Evolutionary conservation across 2,113 vertebrate species (phyloP).

Genomic region (Urocitellus parryii): DNA sequence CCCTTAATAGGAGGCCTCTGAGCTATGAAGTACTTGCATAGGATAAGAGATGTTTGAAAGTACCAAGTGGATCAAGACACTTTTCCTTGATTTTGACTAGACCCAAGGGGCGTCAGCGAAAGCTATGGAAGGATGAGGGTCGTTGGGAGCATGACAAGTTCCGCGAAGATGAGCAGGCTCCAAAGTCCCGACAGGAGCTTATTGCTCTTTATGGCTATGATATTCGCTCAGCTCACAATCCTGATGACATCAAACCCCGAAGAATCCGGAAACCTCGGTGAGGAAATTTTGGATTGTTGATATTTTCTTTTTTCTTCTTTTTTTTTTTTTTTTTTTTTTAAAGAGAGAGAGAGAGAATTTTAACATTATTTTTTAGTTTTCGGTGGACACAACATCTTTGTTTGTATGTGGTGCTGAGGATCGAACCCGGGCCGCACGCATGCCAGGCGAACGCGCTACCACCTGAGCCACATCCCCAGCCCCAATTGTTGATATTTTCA

Average conservation of each 20-base stretch:
- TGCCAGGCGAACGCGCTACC: too few species aligned
- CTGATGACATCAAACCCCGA: conserved; percentile 90
- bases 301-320: too few species aligned
- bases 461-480: too few species aligned
- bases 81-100: conserved; percentile 83
- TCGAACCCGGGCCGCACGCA: too few species aligned
- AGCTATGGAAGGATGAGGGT: conserved; percentile 98
- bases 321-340: too few species aligned
- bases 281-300: conserved; percentile 30
- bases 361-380: too few species aligned
- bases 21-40: neutral
- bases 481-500: neutral
- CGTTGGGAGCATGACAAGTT: conserved; percentile 98
- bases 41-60: conserved; percentile 22
- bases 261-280: conserved; percentile 94
- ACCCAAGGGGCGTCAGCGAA: conserved; percentile 96
- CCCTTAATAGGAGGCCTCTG: neutral
- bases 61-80: neutral
- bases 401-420: too few species aligned
- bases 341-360: too few species aligned
- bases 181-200: conserved; percentile 97
- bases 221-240: conserved; percentile 93
- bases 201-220: conserved; percentile 98
- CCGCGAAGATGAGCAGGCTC: conserved; percentile 97
- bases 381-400: too few species aligned